These are phyloP conservation scores for Oxyteleia sp. DNA, from an alignment of 2,888 invertebrate genomes.

Conservation along the genomic window DNA sequence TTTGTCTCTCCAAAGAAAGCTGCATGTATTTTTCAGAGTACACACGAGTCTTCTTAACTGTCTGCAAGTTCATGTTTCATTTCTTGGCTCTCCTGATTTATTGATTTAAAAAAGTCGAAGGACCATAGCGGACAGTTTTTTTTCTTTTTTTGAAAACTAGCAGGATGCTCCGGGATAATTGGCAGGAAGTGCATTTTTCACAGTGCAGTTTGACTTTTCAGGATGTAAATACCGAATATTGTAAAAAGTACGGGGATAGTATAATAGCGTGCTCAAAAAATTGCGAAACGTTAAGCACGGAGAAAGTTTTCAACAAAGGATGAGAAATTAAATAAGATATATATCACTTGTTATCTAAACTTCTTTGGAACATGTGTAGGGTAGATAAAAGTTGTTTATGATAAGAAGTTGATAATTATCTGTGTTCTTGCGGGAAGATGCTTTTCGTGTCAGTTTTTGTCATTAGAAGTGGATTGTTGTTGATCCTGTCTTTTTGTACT, in stretches of 20 bases:
- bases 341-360: constrained; percentile 16
- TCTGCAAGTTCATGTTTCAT: constrained; percentile 31
- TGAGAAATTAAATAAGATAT: constrained; percentile 4
- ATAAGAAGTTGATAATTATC: not conserved
- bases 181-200: not conserved
- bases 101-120: constrained; percentile 29
- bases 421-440: too few species aligned
- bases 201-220: not conserved
- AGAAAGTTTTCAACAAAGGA: constrained; percentile 11
- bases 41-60: constrained; percentile 35
- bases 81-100: constrained; percentile 25
- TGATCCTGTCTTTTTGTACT: too few species aligned
- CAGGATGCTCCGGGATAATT: not conserved
- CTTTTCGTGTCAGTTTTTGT: too few species aligned
- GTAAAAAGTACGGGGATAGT: not conserved
- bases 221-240: not conserved
- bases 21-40: constrained; percentile 34
- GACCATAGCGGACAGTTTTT: too few species aligned
- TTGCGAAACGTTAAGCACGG: not conserved
- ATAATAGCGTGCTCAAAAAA: not conserved
- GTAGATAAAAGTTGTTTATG: constrained; percentile 4
- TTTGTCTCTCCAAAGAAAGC: constrained; percentile 34
- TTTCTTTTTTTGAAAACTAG: not conserved
- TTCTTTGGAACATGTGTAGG: not conserved
- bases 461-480: too few species aligned